phyloP scores from a whole-genome alignment of 2,888 invertebrate species.

The Troilus luridus region DNA sequence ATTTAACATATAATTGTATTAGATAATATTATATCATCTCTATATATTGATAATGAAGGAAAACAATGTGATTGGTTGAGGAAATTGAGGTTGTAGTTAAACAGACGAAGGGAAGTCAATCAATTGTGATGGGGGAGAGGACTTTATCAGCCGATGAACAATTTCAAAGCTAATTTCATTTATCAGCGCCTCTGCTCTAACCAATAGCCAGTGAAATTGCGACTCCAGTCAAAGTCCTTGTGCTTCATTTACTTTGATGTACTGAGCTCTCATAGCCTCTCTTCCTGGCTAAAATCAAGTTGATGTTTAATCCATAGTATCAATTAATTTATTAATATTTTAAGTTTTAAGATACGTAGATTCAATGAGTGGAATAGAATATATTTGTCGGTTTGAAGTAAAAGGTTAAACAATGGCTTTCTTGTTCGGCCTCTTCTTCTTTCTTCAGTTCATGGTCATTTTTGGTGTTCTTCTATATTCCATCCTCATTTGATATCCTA shows the following conservation, averaged over 20 bases:
- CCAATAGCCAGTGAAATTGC: conserved; percentile 11
- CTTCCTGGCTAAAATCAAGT: background rate
- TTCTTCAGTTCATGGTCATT: no score
- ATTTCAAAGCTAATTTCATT: conserved; percentile 38
- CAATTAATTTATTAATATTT: background rate
- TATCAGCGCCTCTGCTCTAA: background rate
- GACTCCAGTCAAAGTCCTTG: background rate
- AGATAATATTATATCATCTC: no score
- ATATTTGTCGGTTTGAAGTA: no score
- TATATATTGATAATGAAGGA: background rate
- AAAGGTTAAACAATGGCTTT: no score
- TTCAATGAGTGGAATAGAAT: no score
- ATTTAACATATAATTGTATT: no score
- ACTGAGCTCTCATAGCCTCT: background rate
- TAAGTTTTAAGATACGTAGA: no score
- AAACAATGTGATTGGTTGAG: background rate
- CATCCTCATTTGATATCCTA: no score
- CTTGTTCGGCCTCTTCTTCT: no score
- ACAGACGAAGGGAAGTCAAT: background rate
- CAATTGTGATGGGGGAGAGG: background rate
- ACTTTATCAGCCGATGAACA: conserved; percentile 10
- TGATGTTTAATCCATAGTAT: background rate
- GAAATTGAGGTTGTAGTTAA: background rate
- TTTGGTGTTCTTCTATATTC: no score
- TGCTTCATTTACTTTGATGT: background rate